Evolutionary conservation across 2,113 vertebrate genomes (phyloP).

Genomic region (Pterocles gutturalis): DNA sequence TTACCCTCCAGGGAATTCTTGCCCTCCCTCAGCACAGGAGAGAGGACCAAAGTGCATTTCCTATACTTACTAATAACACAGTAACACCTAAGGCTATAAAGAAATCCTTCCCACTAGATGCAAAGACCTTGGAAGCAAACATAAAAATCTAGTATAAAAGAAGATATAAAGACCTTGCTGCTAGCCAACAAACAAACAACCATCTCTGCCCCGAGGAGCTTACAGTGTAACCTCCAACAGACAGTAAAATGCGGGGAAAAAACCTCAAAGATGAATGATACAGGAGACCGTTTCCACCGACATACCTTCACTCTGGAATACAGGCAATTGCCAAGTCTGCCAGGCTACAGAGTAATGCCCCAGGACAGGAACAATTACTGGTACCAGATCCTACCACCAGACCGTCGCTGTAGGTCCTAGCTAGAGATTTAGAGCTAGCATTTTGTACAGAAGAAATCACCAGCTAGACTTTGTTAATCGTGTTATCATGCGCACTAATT

Average conservation of each 20-base stretch:
- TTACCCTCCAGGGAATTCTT: conserved; percentile 5
- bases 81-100: neutral
- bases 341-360: neutral
- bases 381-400: neutral
- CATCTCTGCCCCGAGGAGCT: neutral
- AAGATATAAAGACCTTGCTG: neutral
- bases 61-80: neutral
- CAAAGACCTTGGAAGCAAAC: neutral
- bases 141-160: neutral
- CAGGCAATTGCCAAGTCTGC: neutral
- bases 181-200: neutral
- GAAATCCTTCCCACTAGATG: neutral
- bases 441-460: conserved; percentile 78
- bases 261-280: neutral
- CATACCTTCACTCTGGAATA: neutral
- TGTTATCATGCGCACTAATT: conserved; percentile 60
- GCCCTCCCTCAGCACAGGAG: neutral
- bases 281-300: neutral
- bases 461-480: conserved; percentile 72
- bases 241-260: neutral
- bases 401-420: neutral
- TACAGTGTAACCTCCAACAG: neutral
- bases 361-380: neutral
- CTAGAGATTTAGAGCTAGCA: conserved; percentile 62
- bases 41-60: conserved; percentile 2